Conservation (phyloP, 1,140 invertebrate species). For the Zaprionus inermis region DNA sequence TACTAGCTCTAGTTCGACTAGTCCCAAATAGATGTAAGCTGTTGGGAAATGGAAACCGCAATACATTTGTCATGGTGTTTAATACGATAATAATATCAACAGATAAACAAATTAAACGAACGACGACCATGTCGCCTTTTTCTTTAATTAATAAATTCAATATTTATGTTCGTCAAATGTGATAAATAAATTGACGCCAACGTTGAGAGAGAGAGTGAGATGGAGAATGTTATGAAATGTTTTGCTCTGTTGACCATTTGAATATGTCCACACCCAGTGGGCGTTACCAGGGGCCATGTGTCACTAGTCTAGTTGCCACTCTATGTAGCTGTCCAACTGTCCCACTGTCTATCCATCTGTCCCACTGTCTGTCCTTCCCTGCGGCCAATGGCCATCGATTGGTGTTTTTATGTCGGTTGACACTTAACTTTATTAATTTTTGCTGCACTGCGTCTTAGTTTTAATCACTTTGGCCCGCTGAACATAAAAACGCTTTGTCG, state of each 20-base stretch:
- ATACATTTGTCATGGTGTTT: not conserved
- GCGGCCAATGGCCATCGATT: slow-evolving; percentile 34
- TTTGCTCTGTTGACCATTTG: slow-evolving; percentile 11
- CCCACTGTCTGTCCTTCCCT: not conserved
- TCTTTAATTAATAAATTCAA: slow-evolving; percentile 54
- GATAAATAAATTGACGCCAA: slow-evolving; percentile 48
- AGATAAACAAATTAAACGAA: slow-evolving; percentile 3
- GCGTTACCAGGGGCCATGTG: slow-evolving; percentile 15
- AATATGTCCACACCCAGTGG: slow-evolving; percentile 22
- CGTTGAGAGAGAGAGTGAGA: slow-evolving; percentile 2
- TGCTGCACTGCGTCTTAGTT: slow-evolving; percentile 44
- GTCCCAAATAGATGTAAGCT: not conserved
- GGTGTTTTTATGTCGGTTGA: slow-evolving; percentile 50
- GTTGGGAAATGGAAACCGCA: not conserved
- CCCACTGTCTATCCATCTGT: not conserved
- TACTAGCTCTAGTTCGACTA: not conserved
- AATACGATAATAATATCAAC: slow-evolving; percentile 4
- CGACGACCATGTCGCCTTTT: slow-evolving; percentile 18
- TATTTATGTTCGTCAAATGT: slow-evolving; percentile 54
- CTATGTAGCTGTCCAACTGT: not conserved
- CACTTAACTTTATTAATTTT: slow-evolving; percentile 65
- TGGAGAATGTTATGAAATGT: not conserved
- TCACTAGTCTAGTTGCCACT: not conserved
- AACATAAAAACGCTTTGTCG: slow-evolving; percentile 27
- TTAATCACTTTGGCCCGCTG: slow-evolving; percentile 46